Base-by-base conservation (phyloP, 2,797 vertebrate genomes). In the Urosaurus nigricauda region DNA sequence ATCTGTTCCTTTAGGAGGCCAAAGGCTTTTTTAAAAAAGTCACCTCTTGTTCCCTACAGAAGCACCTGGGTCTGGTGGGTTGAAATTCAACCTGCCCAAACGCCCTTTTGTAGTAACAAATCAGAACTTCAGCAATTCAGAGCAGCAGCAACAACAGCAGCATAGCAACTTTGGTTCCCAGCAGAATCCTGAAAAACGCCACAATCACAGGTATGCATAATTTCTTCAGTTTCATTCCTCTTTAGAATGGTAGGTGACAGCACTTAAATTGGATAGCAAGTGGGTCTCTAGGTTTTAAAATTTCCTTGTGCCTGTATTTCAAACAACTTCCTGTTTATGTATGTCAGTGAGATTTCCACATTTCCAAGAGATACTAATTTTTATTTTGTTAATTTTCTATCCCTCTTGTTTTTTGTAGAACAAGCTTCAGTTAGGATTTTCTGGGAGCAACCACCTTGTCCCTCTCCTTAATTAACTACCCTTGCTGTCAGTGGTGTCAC, bases 41-140 rank as follows among this genome's bases (percentile, higher is more conserved):
- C 14, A 63, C 11, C n/a, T 58, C 24, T 83, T 40, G 78, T 21
- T 84, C 26, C 86, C 4, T 65, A 65, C 95, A 99, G 98, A 98
- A 70, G 96, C 98, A 87, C 98, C 98, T 51, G 98, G 98, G 51
- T 90, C 97, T 11, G 96, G 97, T 51, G 90, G 97, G 21, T 96
- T 99, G 80, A 99, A 99, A 95, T 99, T 99, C 96, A 98, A 98
- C 94, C 98, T 99, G 94, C 95, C 97, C 71, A 98, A 99, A 92
- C 97, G 98, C 86, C 97, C 98, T 0, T 98, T 98, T 87, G 96
- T 98, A 6, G 94, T 97, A 85, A 93, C 97, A 85, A 98, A 90
- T 94, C 98, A 98, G 90, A 96, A 86, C 88, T 98, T 98, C 83
- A 85, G 95, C 40, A 87, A 95, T 37, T 91, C 95, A 0, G 98